Conservation (phyloP, 2,797 vertebrate genomes). For the Oophaga sylvatica region DNA sequence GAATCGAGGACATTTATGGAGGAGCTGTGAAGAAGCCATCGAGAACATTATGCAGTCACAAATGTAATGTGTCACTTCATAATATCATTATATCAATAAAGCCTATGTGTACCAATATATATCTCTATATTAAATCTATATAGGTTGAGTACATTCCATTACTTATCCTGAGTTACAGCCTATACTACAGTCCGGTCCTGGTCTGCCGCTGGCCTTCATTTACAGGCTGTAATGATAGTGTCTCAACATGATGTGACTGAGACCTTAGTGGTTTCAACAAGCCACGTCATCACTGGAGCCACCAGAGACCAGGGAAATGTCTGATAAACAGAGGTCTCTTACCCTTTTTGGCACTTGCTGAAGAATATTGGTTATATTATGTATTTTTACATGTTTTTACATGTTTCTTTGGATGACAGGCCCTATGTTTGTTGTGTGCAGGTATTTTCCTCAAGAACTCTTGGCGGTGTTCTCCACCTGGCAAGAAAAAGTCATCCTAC, state of each 20-base stretch:
- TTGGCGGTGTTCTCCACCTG: conserved; percentile 87
- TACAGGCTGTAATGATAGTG: too few species aligned
- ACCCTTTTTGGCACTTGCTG: too few species aligned
- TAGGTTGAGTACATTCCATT: too few species aligned
- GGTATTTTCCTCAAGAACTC: conserved; percentile 88
- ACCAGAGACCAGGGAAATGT: too few species aligned
- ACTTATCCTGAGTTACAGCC: neutral
- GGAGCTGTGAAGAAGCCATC: conserved; percentile 81
- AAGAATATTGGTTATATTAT: neutral
- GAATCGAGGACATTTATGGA: conserved; percentile 81
- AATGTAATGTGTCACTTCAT: conserved; percentile 12
- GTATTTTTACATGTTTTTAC: neutral
- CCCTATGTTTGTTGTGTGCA: conserved; percentile 63
- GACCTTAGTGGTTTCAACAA: too few species aligned
- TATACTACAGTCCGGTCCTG: neutral
- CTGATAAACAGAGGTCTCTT: neutral
- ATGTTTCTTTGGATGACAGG: neutral
- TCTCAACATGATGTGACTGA: too few species aligned
- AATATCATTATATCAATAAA: neutral
- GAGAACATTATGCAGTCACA: conserved; percentile 28
- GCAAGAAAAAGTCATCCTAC: conserved; percentile 80
- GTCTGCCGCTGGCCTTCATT: neutral
- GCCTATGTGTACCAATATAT: too few species aligned
- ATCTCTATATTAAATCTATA: too few species aligned
- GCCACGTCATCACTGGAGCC: neutral